These are phyloP conservation scores for Pygoscelis adeliae DNA, from an alignment of 2,113 vertebrate species.

Conservation along the genomic window DNA sequence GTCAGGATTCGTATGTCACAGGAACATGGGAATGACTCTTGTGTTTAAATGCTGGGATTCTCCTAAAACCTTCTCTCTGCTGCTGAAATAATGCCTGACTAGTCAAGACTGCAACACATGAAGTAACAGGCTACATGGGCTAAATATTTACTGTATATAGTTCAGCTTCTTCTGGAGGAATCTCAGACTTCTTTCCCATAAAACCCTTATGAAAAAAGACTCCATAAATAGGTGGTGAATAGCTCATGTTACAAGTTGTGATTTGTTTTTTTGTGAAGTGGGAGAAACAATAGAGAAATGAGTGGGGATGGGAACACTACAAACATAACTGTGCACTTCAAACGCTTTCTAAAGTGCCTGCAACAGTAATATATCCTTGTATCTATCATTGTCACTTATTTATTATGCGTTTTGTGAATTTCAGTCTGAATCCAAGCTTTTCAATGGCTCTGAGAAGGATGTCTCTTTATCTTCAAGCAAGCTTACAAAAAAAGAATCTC, in stretches of 20 bases:
- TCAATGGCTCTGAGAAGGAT: slow-evolving; percentile 98
- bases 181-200: neutral
- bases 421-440: slow-evolving; percentile 97
- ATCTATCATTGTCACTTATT: neutral
- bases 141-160: neutral
- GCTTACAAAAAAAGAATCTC: slow-evolving; percentile 98
- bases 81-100: neutral
- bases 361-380: neutral
- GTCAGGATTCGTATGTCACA: neutral
- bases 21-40: neutral
- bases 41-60: neutral
- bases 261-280: neutral
- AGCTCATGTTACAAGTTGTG: neutral
- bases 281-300: neutral
- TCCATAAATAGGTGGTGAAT: neutral
- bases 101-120: neutral
- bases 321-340: neutral
- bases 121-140: neutral
- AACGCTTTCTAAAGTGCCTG: neutral
- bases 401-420: slow-evolving; percentile 50
- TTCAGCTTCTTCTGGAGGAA: neutral
- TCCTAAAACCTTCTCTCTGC: neutral
- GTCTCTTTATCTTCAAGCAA: slow-evolving; percentile 88
- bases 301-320: neutral
- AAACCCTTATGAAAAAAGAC: neutral